phyloP scores from a whole-genome alignment of 1,140 invertebrate genomes.

The Drosophila pallidifrons region DNA sequence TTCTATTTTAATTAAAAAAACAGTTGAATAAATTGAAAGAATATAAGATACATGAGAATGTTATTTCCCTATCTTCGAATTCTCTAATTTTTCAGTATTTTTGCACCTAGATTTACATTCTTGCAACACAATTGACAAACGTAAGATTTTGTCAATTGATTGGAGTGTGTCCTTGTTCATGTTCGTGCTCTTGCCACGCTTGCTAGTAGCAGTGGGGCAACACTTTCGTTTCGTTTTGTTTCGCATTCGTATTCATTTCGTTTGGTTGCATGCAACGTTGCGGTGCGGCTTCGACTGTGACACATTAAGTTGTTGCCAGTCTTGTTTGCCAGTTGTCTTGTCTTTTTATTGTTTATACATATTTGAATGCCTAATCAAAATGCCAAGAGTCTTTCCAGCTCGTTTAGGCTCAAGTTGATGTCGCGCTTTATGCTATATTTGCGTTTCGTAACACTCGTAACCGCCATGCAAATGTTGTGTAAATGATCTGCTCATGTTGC shows the following conservation, averaged over 20 bases:
- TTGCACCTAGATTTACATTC: not conserved
- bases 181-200: slow-evolving; percentile 5
- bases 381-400: slow-evolving; percentile 24
- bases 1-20: no score
- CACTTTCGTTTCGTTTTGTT: not conserved
- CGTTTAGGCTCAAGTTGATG: not conserved
- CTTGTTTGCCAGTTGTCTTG: slow-evolving; percentile 25
- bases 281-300: slow-evolving; percentile 5
- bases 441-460: slow-evolving; percentile 3
- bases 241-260: no score
- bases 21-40: no score
- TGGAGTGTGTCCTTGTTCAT: slow-evolving; percentile 20
- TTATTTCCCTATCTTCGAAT: no score
- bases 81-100: no score
- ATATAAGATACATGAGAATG: no score
- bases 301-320: slow-evolving; percentile 50
- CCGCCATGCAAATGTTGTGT: slow-evolving; percentile 50
- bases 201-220: not conserved
- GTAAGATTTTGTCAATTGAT: slow-evolving; percentile 13
- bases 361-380: slow-evolving; percentile 58
- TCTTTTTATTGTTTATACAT: slow-evolving; percentile 49
- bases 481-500: slow-evolving; percentile 44
- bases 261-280: slow-evolving; percentile 4
- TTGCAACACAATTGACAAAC: not conserved
- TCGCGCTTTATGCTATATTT: not conserved